Base-by-base conservation (phyloP, 1,140 invertebrate species). In the Spodoptera frugiperda region DNA sequence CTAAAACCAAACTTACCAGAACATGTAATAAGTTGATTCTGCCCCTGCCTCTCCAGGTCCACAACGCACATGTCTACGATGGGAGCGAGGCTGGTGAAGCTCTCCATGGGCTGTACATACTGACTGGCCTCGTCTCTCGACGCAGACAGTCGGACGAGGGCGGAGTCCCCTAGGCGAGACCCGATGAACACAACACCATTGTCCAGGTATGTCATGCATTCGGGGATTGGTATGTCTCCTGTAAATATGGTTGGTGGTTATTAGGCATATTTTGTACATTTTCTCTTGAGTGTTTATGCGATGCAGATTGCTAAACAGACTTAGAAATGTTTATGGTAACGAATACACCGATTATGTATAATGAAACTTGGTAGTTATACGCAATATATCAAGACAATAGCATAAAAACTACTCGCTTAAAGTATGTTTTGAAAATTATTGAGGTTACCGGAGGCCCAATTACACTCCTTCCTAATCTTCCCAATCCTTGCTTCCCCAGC, bases 181-280 rank as follows among this genome's bases (percentile, higher is more conserved):
- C 99, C 99, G 83, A 99, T 96, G 91, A 99, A 99, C 61, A 99
- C 97, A 25, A 99, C 99, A 53, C 98, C 98, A 95, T 99, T 99
- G 90, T 99, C 99, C 59, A 99, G 94, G 89, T 99, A 99, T n/a
- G 98, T 99, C 88, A 99, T 97, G 88, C 98, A 99, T 93, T 99
- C 99, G 3, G 99, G 98, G 80, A 99, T 99, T 14, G 98, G 98
- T 48, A 99, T 99, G 95, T 99, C 97, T 49, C 97, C 96, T 95
- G 81, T 0, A 82, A 83, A 39, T 4, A 39, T 39, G 33, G 5
- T 39, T 25, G 5, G 33, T 8, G 33, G 25, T 30, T 30, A 5
- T 2, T 30, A 30, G 25, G 25, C 5, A 30, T 30, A 5, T 30
- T n/a, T 25, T 25, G 3, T 3, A 25, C 3, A 25, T 25, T 25